Evolutionary conservation across 2,113 vertebrate species (phyloP).

Genomic region (Caracal caracal): DNA sequence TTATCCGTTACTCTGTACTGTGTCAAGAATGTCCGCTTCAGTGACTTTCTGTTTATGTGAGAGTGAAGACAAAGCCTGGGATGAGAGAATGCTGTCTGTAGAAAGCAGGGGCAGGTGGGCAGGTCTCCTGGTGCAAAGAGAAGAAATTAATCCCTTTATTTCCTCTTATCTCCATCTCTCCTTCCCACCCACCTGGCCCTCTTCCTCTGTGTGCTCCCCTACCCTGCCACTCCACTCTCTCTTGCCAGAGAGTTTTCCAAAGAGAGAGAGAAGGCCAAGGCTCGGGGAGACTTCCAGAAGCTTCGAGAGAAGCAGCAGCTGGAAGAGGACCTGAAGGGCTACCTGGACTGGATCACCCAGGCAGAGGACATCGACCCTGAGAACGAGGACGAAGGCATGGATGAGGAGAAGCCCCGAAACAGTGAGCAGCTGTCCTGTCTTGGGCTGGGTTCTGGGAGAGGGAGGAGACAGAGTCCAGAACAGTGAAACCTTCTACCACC

Average conservation of each 20-base stretch:
- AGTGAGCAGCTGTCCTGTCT: slow-evolving; percentile 87
- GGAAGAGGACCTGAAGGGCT: slow-evolving; percentile 98
- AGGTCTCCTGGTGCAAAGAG: slow-evolving; percentile 26
- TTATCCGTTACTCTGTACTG: not conserved
- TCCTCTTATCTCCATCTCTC: slow-evolving; percentile 55
- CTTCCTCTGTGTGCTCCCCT: not conserved
- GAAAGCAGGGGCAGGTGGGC: not conserved
- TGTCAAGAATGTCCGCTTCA: not conserved
- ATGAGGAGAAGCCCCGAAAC: slow-evolving; percentile 98
- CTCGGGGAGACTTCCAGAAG: slow-evolving; percentile 98
- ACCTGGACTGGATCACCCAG: slow-evolving; percentile 99
- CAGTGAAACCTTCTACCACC: not conserved
- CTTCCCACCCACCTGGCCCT: slow-evolving; percentile 25
- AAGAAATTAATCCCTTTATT: slow-evolving; percentile 73
- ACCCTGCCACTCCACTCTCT: slow-evolving; percentile 32
- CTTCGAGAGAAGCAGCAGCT: slow-evolving; percentile 97
- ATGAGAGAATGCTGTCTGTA: slow-evolving; percentile 48
- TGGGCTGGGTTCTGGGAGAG: not conserved
- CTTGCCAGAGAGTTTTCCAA: slow-evolving; percentile 97
- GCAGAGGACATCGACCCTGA: slow-evolving; percentile 99
- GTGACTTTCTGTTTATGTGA: not conserved
- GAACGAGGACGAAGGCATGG: slow-evolving; percentile 98
- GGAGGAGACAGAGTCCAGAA: not conserved
- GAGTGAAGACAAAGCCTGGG: not conserved
- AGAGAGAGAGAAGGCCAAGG: slow-evolving; percentile 98